Evolutionary conservation across 2,888 invertebrate genomes (phyloP).

Genomic region (Patella ulyssiponensis): DNA sequence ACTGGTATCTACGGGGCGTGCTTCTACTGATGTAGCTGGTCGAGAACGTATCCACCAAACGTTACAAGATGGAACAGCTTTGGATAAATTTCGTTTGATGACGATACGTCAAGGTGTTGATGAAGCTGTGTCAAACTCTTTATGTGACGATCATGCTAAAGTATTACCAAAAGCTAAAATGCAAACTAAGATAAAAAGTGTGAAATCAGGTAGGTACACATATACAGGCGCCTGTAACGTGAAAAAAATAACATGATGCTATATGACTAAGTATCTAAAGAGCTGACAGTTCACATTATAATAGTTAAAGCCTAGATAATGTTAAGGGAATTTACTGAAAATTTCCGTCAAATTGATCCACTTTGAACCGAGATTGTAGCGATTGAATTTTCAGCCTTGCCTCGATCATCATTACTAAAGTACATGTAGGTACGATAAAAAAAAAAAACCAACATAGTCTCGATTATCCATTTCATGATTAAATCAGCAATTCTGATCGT

Average conservation of each 20-base stretch:
- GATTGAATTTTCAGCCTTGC: no score
- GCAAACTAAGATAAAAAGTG: conserved; percentile 39
- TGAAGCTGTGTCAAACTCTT: conserved; percentile 44
- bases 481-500: no score
- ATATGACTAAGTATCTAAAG: no score
- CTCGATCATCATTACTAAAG: no score
- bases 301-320: no score
- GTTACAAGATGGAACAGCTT: conserved; percentile 72
- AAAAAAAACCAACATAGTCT: no score
- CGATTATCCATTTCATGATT: no score
- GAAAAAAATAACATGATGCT: neutral
- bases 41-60: conserved; percentile 60
- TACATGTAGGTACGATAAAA: no score
- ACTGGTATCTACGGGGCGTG: conserved; percentile 65
- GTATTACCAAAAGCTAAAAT: conserved; percentile 45
- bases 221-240: neutral
- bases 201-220: conserved; percentile 38
- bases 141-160: conserved; percentile 52
- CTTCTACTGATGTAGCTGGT: conserved; percentile 65
- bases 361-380: no score
- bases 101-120: conserved; percentile 61
- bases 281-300: no score
- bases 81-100: conserved; percentile 66
- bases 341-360: no score
- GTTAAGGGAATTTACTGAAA: no score